Base-by-base conservation (phyloP, 2,888 invertebrate genomes). In the Empis stercorea region DNA sequence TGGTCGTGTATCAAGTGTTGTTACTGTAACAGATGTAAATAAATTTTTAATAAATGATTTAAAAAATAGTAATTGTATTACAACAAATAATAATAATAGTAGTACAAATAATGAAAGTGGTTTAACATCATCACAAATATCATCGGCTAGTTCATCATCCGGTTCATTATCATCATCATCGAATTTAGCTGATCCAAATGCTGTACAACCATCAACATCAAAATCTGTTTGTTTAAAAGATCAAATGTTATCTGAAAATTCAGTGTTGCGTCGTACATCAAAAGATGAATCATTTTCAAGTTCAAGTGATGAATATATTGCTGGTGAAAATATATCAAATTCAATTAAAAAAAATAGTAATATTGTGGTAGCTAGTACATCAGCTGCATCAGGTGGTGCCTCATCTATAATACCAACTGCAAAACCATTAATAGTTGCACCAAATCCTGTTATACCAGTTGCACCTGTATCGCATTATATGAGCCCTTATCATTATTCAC, bases 271-370 rank as follows among this genome's bases (percentile, higher is more conserved):
- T 14, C 73, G 84, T 46, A 73, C 80, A 30, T 85, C 86, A 36
- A 85, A 87, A 65, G 86, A 87, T 61, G 87, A 87, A 60, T 84
- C 84, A 1, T 76, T 79, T 20, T 84, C 82, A 11, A 84, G 78
- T 40, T 79, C 79, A 16, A 83, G 83, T 45, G 93, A 93, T 68
- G 93, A 93, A 59, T 92, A 87, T 63, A 84, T 54, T 2, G 49
- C 55, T 45, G 48, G 52, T 39, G 47, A 52, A 32, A 84, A 62
- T 73, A 86, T 56, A 88, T 7, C 7, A 27, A 34, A 34, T 13
- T 34, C 7, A n/a, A 34, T 5, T n/a, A 10, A 34, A 34, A 13
- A 13, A 5, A n/a, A 3, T 5, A n/a, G 6, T 3, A 34, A 34
- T 34, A 13, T 34, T n/a, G 13, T 32, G 10, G 62, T 57, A 45